Percentiles rank a stretch among this genome's conserved stretches.
Evolutionary conservation across 2,797 vertebrate genomes (phyloP).

Genomic region (Enteromius paludinosus): DNA sequence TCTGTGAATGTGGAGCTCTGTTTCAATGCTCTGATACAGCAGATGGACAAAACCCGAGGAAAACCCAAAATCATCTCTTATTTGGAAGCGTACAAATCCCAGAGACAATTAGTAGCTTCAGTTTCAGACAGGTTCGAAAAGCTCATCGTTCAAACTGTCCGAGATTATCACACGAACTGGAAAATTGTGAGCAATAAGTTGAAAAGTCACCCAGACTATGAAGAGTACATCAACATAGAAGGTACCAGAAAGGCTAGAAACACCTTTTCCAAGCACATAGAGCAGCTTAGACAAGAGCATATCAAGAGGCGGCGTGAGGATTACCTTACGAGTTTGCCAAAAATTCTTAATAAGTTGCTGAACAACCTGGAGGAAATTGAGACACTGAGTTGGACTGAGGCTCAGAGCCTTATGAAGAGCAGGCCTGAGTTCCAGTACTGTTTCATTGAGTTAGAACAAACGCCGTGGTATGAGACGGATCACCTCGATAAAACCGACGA

Average conservation of each 20-base stretch:
- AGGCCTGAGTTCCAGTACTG: conserved; percentile 91
- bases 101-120: conserved; percentile 90
- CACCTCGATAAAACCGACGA: conserved; percentile 95
- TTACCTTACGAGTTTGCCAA: conserved; percentile 92
- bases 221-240: conserved; percentile 95
- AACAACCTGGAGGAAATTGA: conserved; percentile 96
- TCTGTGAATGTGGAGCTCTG: conserved; percentile 93
- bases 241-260: conserved; percentile 93
- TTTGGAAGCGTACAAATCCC: conserved; percentile 94
- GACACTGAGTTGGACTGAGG: conserved; percentile 90
- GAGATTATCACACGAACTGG: conserved; percentile 97
- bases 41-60: conserved; percentile 95
- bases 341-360: conserved; percentile 92
- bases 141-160: conserved; percentile 88
- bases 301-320: conserved; percentile 94
- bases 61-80: conserved; percentile 98
- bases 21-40: conserved; percentile 94
- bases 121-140: conserved; percentile 95
- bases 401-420: conserved; percentile 90
- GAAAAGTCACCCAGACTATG: conserved; percentile 93
- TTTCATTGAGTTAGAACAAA: conserved; percentile 94
- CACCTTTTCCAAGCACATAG: conserved; percentile 94
- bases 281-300: conserved; percentile 97
- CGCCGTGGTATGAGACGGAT: conserved; percentile 96
- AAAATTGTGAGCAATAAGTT: conserved; percentile 91